These are phyloP conservation scores for Hirtodrosophila cameraria DNA, from an alignment of 2,888 invertebrate species.

Conservation along the genomic window DNA sequence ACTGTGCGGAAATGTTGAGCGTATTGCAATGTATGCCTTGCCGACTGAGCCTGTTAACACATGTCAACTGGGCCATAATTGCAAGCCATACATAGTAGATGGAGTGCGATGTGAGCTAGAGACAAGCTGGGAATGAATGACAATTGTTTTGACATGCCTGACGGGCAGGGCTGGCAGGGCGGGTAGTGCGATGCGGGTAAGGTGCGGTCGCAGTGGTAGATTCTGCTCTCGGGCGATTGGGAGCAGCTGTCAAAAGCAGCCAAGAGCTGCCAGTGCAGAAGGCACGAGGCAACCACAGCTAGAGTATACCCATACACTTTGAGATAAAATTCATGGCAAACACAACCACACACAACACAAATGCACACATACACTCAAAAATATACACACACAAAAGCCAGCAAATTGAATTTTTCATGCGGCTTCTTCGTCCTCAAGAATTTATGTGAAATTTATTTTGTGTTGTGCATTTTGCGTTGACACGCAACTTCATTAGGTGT, in stretches of 20 bases:
- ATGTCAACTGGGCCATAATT: slow-evolving; percentile 68
- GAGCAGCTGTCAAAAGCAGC: slow-evolving; percentile 43
- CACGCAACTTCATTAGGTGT: slow-evolving; percentile 38
- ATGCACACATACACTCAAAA: slow-evolving; percentile 9
- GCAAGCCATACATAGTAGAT: slow-evolving; percentile 41
- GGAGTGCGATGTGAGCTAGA: slow-evolving; percentile 22
- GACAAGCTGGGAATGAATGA: slow-evolving; percentile 56
- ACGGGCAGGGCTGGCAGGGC: slow-evolving; percentile 15
- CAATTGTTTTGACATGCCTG: slow-evolving; percentile 74
- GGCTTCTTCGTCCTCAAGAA: slow-evolving; percentile 17
- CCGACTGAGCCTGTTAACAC: slow-evolving; percentile 56
- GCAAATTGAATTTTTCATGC: slow-evolving; percentile 56
- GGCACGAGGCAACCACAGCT: not conserved
- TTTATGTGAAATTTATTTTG: slow-evolving; percentile 50
- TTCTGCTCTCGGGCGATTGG: not conserved
- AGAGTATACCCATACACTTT: slow-evolving; percentile 3
- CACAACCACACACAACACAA: not conserved
- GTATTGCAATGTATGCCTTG: slow-evolving; percentile 20
- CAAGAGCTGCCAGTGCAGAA: slow-evolving; percentile 18
- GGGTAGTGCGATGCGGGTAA: not conserved
- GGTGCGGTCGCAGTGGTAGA: too few relatives aligned
- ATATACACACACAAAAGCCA: not conserved
- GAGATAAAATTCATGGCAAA: slow-evolving; percentile 39
- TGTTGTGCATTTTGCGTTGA: slow-evolving; percentile 21
- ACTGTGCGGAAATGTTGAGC: slow-evolving; percentile 64